Evolutionary conservation across 2,797 vertebrate species (phyloP), one percentile per base, ranked within the genome.

Genomic region (Sebastes aleutianus): DNA sequence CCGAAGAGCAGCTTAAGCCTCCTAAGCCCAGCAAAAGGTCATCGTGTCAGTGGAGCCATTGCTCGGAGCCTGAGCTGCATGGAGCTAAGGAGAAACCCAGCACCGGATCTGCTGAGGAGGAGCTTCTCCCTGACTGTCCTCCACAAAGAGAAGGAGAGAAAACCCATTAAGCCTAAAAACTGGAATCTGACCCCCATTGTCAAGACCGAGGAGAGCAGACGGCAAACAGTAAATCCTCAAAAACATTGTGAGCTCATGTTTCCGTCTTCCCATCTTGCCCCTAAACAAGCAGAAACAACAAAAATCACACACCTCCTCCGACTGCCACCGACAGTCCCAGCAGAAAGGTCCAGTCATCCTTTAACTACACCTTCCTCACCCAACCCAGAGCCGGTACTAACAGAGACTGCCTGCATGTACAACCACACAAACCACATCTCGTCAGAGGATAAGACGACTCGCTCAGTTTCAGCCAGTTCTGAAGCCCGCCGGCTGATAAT

Each of bases 61-160:
- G 92, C 84, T 16, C 93, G 94, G 83, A 97, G 96, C 78, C 93
- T 87, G 71, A 98, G 96, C 90, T 97, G 90, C 74, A 95, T 94
- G 85, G 93, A 96, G 59, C 90, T 97, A 26, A 92, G 95, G 79
- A 87, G 85, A 26, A 76, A 82, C 22, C 18, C 80, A 2, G 79
- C 85, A 3, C 20, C 61, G 7, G 90, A 85, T 8, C 18, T 53
- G 0, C 95, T 94, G 95, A 95, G 94, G 82, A 95, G 94, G 27
- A 96, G 93, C 83, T 93, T 92, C 78, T 98, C 97, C 1, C 87
- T 97, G 87, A 94, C 96, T 27, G 93, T 94, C 87, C 94, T 97
- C 67, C 94, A 95, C 78, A 92, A 92, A 82, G 89, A 95, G 54
- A 79, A 57, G 61, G 68, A 71, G 61, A 80, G 56, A 57, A 79